These are phyloP conservation scores for Maccullochella peelii DNA, from an alignment of 2,113 vertebrate species.

Conservation along the genomic window DNA sequence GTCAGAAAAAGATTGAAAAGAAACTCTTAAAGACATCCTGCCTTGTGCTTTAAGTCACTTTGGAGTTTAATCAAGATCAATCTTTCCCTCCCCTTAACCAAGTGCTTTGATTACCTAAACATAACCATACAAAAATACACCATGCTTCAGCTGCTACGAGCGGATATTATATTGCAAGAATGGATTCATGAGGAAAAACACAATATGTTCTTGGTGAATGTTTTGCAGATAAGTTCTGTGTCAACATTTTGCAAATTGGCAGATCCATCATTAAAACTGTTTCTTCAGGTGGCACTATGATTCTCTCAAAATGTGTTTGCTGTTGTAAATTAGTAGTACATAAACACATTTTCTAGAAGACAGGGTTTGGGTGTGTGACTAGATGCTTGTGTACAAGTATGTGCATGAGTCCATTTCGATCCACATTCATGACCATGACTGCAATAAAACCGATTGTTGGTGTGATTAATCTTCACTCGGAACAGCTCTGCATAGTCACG, in stretches of 20 bases:
- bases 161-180: background rate
- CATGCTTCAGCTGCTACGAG: background rate
- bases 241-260: background rate
- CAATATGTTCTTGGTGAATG: background rate
- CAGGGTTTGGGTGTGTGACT: background rate
- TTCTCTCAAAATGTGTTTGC: background rate
- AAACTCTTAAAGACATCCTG: no score
- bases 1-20: background rate
- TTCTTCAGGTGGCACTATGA: background rate
- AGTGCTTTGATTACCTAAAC: background rate
- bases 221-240: background rate
- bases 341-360: background rate
- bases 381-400: background rate
- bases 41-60: background rate
- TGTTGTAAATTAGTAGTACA: background rate
- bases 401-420: background rate
- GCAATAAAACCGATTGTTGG: background rate
- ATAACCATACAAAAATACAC: background rate
- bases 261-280: background rate
- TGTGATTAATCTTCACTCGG: background rate
- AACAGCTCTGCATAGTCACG: constrained; percentile 8
- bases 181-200: background rate
- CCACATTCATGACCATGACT: background rate
- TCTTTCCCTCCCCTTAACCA: background rate
- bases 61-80: background rate